Evolutionary conservation across 2,888 invertebrate genomes (phyloP), one percentile per base, ranked within the genome.

Genomic region (Brachyopa scutellaris): DNA sequence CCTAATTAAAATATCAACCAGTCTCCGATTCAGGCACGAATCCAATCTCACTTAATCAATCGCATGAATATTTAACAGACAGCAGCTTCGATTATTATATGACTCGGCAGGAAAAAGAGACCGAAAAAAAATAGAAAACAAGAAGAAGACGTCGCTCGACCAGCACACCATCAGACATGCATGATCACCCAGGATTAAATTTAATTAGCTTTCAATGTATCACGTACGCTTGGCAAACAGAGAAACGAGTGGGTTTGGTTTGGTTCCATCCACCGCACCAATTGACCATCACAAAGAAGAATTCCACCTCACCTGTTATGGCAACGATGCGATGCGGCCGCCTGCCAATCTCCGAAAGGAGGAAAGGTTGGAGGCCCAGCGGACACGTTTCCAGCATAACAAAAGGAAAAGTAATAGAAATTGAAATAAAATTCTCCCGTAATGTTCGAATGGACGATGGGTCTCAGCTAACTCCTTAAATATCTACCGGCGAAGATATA

Each of bases 141-240:
- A n/a, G 2, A 23, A 45, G 9, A 26, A 62, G 47, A 47, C 49
- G 31, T 66, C 55, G 29, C 1, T 47, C n/a, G 55, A 76, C 31
- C 42, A 47, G 26, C 31, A 45, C 36, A 45, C 17, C 33, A 69
- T 31, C 55, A 57, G 55, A 33, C 45, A 40, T 70, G 53, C 64
- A 76, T 77, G 82, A 82, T 77, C 82, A 82, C 74, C n/a, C 53
- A 62, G 72, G 84, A 84, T 85, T 83, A 85, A 84, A 85, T 83
- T 85, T 85, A 85, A 85, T 85, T 85, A 85, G 84, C 84, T 85
- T 85, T 73, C 84, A 83, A 85, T 84, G 83, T 83, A 69, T 84
- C 85, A 85, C 85, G 85, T 85, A 77, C 64, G 62, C 19, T 42
- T 26, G 61, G 21, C 23, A 59, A 74, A 61, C 38, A 62, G 29